A percentile compares a stretch with the other conserved stretches of the same genome.
Conservation (phyloP, 2,888 invertebrate genomes). For the Dasypolia templi region DNA sequence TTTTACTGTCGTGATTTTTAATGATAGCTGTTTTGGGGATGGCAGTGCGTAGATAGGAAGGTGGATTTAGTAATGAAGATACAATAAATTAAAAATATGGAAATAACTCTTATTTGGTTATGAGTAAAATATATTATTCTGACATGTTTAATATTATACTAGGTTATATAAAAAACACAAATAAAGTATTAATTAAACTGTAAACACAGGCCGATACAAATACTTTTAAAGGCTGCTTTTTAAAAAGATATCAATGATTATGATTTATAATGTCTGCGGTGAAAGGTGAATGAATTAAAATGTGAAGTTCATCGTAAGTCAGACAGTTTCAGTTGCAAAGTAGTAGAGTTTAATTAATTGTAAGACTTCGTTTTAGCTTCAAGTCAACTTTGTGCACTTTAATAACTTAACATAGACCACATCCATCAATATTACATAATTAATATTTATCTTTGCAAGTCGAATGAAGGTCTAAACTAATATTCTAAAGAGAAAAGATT, state of each 20-base stretch:
- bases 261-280: slow-evolving; percentile 31
- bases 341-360: neutral
- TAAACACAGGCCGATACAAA: neutral
- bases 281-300: slow-evolving; percentile 34
- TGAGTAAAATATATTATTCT: neutral
- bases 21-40: slow-evolving; percentile 33
- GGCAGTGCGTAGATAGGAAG: neutral
- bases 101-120: too few species aligned
- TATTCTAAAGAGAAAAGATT: too few species aligned
- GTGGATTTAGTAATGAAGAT: neutral
- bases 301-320: slow-evolving; percentile 41
- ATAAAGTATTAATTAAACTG: neutral
- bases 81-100: neutral
- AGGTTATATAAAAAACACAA: too few species aligned
- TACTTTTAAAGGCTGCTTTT: neutral
- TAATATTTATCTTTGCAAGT: too few species aligned
- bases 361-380: neutral
- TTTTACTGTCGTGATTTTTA: slow-evolving; percentile 76
- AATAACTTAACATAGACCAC: neutral
- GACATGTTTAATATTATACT: too few species aligned
- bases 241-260: slow-evolving; percentile 11
- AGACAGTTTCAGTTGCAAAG: slow-evolving; percentile 5
- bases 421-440: too few species aligned
- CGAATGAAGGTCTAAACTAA: too few species aligned
- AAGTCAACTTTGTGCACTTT: neutral